Conservation (phyloP, 2,113 vertebrate genomes). For the Physeter macrocephalus region DNA sequence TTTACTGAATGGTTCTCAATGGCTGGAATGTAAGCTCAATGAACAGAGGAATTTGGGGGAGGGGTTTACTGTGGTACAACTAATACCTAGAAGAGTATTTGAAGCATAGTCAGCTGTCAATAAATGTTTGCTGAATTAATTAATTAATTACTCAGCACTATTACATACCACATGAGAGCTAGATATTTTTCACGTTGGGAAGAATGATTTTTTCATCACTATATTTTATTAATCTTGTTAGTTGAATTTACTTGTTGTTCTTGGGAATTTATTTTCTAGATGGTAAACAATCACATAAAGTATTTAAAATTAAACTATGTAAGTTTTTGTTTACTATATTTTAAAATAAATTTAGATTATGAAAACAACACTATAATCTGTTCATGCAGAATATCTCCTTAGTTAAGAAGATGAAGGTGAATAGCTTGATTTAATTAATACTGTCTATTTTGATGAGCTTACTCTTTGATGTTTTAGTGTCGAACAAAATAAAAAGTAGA, state of each 20-base stretch:
- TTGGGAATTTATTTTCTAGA: constrained; percentile 20
- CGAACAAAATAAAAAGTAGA: not conserved
- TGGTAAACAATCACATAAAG: not conserved
- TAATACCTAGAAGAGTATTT: not conserved
- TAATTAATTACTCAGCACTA: not conserved
- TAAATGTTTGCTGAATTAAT: not conserved
- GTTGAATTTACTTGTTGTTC: not conserved
- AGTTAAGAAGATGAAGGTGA: not conserved
- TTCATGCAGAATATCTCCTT: not conserved
- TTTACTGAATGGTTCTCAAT: not conserved
- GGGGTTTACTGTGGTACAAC: not conserved
- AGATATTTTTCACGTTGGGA: not conserved
- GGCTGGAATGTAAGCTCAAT: not conserved
- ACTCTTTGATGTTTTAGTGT: not conserved
- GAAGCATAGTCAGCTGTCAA: not conserved
- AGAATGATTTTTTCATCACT: not conserved
- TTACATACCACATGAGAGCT: not conserved
- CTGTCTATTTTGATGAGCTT: not conserved
- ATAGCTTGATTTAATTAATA: not conserved
- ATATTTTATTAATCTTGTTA: not conserved
- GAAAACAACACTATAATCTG: not conserved
- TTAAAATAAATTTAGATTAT: constrained; percentile 1
- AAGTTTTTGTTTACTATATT: not conserved
- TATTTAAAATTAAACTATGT: not conserved
- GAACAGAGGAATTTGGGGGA: not conserved